Base-by-base conservation (phyloP, 2,797 vertebrate species). In the Taeniopygia guttata region DNA sequence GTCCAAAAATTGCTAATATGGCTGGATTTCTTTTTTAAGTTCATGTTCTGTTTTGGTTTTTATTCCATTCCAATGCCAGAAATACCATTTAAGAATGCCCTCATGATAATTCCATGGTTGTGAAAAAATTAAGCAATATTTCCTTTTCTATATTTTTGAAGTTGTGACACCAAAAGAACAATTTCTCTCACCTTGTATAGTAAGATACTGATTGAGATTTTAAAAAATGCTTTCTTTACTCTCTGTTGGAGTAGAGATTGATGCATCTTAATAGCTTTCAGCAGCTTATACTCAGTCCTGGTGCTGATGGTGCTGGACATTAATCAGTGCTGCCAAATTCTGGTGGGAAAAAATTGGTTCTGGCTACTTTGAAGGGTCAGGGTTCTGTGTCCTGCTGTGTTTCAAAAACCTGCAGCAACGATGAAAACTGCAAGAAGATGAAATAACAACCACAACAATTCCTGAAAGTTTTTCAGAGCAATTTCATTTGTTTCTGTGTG, bases 381-480 rank as follows among this genome's bases (percentile, higher is more conserved):
- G 73, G 82, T 92, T 98, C 83, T 96, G 80, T 7, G 97, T 94
- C 60, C 96, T 87, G 60, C 94, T 98, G 98, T 11, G 97, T 82
- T 51, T 97, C 97, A 83, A 97, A 93, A 67, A 95, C 97, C 97
- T 98, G 26, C 36, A 68, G 18, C 32, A 87, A 43, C 0, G 8
- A 64, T 7, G 29, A 59, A 46, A 16, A 27, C 13, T 7, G 23
- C 16, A 40, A 27, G 34, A 56, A 84, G 83, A 54, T 5, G 3
- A 66, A 86, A 4, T 15, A 46, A 70, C 5, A 46, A n/a, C 9
- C 19, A 42, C 45, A 69, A 32, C 8, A 19, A 23, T 25, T 78
- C 63, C 60, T 80, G n/a, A 0, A 12, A 27, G 19, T 6, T 83
- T 70, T 73, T 54, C 60, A 40, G 74, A 56, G 49, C 45, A 22